A percentile compares a stretch with the other conserved stretches of the same genome.
phyloP scores from a whole-genome alignment of 53 echinoderm and acorn worm genomes.

The Glandiceps talaboti region DNA sequence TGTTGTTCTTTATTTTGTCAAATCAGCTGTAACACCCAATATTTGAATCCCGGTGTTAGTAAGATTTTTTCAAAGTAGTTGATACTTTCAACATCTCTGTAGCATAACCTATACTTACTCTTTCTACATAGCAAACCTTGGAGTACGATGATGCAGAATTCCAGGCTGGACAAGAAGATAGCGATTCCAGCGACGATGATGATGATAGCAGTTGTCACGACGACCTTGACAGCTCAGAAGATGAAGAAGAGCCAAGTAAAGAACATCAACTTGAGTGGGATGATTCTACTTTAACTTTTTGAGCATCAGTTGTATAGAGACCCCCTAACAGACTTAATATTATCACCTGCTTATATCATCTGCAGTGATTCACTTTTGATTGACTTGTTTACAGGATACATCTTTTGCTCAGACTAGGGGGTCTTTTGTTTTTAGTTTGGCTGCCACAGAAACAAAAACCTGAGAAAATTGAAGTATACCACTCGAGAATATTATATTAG shows the following conservation, averaged over 20 bases:
- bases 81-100: too few species aligned
- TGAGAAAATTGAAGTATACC: too few species aligned
- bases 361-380: neutral
- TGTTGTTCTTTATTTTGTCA: neutral
- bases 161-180: slow-evolving; percentile 17
- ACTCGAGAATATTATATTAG: too few species aligned
- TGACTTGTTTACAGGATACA: neutral
- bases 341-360: neutral
- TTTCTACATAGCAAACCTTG: neutral
- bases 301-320: neutral
- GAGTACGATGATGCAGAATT: neutral
- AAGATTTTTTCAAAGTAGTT: too few species aligned
- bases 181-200: slow-evolving; percentile 44
- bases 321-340: neutral
- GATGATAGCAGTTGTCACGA: slow-evolving; percentile 25
- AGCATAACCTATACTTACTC: too few species aligned
- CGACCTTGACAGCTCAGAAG: slow-evolving; percentile 20
- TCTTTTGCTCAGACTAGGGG: neutral
- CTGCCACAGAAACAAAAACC: neutral
- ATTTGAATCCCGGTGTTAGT: neutral
- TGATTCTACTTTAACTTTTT: slow-evolving; percentile 80
- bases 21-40: neutral
- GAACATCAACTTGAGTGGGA: slow-evolving; percentile 96
- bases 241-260: slow-evolving; percentile 66
- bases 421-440: neutral